Evolutionary conservation across 2,113 vertebrate genomes (phyloP).

Genomic region (Stigmatopora nigra): DNA sequence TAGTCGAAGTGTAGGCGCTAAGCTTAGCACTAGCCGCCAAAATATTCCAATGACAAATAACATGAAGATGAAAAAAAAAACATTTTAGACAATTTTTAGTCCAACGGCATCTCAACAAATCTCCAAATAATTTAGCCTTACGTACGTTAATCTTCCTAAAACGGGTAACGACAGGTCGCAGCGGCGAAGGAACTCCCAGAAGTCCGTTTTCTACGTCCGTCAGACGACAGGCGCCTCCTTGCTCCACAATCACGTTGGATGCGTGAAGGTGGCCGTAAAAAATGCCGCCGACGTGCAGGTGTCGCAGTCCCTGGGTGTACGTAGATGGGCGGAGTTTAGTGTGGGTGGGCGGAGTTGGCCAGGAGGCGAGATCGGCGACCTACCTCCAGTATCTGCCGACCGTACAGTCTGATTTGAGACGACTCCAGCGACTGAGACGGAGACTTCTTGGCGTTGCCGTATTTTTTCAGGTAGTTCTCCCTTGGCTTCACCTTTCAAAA

Average conservation of each 20-base stretch:
- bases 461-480: constrained; percentile 91
- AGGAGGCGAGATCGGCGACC: background rate
- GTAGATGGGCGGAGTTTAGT: constrained; percentile 1
- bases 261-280: constrained; percentile 89
- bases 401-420: constrained; percentile 83
- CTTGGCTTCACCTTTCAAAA: constrained; percentile 81
- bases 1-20: too few species aligned
- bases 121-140: background rate
- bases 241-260: constrained; percentile 85
- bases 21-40: too few species aligned
- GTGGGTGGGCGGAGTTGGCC: background rate
- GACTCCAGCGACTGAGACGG: constrained; percentile 92
- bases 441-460: constrained; percentile 90
- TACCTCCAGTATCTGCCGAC: constrained; percentile 94
- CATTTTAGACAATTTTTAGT: too few species aligned
- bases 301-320: constrained; percentile 77
- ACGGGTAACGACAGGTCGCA: constrained; percentile 80
- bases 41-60: too few species aligned
- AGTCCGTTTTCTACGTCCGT: constrained; percentile 89
- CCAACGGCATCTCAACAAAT: too few species aligned
- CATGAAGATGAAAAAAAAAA: too few species aligned
- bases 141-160: constrained; percentile 92
- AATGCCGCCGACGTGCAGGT: constrained; percentile 85
- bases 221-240: constrained; percentile 82
- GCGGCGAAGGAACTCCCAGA: constrained; percentile 85